Percentiles rank a stretch among this genome's conserved stretches.
These are phyloP conservation scores for Calephelis virginiensis DNA, from an alignment of 1,140 invertebrate species.

Conservation along the genomic window DNA sequence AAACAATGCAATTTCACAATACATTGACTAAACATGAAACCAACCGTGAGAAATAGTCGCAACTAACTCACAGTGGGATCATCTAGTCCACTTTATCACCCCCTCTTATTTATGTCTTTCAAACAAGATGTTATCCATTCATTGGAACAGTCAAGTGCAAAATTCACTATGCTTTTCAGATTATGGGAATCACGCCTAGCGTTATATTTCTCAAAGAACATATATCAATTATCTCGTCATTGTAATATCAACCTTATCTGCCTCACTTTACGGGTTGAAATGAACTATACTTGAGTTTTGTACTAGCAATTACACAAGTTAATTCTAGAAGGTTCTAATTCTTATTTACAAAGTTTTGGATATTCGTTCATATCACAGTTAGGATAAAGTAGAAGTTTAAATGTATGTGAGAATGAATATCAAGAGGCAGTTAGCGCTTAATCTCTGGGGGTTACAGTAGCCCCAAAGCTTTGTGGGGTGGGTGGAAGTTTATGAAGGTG, in stretches of 20 bases:
- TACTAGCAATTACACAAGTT: slow-evolving; percentile 36
- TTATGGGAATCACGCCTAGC: slow-evolving; percentile 69
- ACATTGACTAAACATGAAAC: slow-evolving; percentile 30
- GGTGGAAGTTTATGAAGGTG: slow-evolving; percentile 66
- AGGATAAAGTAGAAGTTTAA: slow-evolving; percentile 18
- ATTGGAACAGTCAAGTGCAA: slow-evolving; percentile 64
- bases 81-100: slow-evolving; percentile 33
- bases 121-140: slow-evolving; percentile 67
- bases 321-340: slow-evolving; percentile 32
- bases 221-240: slow-evolving; percentile 2
- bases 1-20: slow-evolving; percentile 32
- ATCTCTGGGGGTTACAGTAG: slow-evolving; percentile 51
- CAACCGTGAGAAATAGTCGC: slow-evolving; percentile 37
- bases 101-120: slow-evolving; percentile 48
- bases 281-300: slow-evolving; percentile 7
- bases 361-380: slow-evolving; percentile 27
- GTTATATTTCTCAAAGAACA: slow-evolving; percentile 30
- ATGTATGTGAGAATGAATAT: slow-evolving; percentile 42
- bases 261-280: slow-evolving; percentile 22
- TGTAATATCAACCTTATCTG: slow-evolving; percentile 28
- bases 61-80: slow-evolving; percentile 43
- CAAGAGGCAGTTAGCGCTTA: slow-evolving; percentile 54
- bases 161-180: slow-evolving; percentile 66
- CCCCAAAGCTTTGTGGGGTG: slow-evolving; percentile 65
- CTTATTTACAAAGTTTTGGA: slow-evolving; percentile 14